Percentiles rank a stretch among this genome's conserved stretches.
phyloP scores from a whole-genome alignment of 2,113 vertebrate genomes.

The Pithys albifrons region DNA sequence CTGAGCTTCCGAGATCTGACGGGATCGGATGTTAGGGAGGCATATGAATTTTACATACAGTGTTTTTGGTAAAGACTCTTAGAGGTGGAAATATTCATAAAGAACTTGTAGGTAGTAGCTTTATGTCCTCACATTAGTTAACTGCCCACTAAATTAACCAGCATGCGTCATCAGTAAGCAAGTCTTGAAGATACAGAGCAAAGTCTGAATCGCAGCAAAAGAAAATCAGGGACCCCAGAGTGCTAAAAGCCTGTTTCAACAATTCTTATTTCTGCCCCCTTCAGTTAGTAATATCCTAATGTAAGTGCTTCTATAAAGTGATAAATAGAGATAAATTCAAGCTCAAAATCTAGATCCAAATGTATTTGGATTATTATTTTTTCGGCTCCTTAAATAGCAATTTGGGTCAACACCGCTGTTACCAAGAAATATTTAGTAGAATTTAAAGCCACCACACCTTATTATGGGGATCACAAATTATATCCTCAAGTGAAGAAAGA shows the following conservation, averaged over 20 bases:
- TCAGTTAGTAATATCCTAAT: neutral
- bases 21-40: no score
- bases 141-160: constrained; percentile 1
- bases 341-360: neutral
- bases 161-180: neutral
- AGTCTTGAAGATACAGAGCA: neutral
- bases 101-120: neutral
- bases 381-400: neutral
- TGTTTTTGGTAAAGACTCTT: neutral
- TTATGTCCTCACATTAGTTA: neutral
- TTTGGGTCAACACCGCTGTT: neutral
- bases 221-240: neutral
- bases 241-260: neutral
- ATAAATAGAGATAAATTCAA: neutral
- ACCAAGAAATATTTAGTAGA: neutral
- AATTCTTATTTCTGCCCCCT: neutral
- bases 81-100: constrained; percentile 2
- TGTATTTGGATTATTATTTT: neutral
- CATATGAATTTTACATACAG: neutral
- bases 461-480: neutral
- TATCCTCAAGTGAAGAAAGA: neutral
- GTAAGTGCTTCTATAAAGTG: neutral
- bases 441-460: neutral
- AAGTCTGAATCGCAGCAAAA: neutral
- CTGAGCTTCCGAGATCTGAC: no score